Percentiles rank a stretch among this genome's conserved stretches.
Evolutionary conservation across 2,797 vertebrate species (phyloP).

Genomic region (Coregonus suidteri): DNA sequence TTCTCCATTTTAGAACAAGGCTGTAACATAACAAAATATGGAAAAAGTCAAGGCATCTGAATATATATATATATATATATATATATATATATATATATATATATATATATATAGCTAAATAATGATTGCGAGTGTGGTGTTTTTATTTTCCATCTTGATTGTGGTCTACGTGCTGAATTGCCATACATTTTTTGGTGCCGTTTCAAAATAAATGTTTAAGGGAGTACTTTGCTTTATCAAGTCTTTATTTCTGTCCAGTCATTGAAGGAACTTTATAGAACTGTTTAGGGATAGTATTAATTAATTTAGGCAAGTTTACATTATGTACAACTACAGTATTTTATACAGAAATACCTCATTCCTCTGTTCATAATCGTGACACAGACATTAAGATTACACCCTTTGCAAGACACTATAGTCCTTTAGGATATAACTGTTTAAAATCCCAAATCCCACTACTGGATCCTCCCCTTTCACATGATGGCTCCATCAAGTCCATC

Average conservation of each 20-base stretch:
- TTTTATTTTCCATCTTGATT: conserved; percentile 72
- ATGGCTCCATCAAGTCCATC: neutral
- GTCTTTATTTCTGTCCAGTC: neutral
- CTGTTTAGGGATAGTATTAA: no score
- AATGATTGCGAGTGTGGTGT: conserved; percentile 59
- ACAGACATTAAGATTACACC: no score
- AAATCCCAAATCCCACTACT: neutral
- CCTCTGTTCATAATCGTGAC: no score
- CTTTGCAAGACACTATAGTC: conserved; percentile 26
- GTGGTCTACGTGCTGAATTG: conserved; percentile 81
- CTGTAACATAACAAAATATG: no score
- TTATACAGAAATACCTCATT: neutral
- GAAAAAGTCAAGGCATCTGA: no score
- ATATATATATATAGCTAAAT: conserved; percentile 75
- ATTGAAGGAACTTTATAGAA: neutral
- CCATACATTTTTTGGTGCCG: conserved; percentile 78
- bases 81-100: neutral
- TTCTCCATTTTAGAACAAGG: conserved; percentile 10
- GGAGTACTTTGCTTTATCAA: conserved; percentile 37
- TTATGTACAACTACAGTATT: neutral
- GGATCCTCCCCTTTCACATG: neutral
- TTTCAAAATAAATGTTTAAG: conserved; percentile 81
- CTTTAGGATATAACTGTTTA: conserved; percentile 12
- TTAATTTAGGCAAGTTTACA: neutral
- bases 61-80: conserved; percentile 1